phyloP scores from a whole-genome alignment of 1,140 invertebrate genomes.

The Spodoptera frugiperda region DNA sequence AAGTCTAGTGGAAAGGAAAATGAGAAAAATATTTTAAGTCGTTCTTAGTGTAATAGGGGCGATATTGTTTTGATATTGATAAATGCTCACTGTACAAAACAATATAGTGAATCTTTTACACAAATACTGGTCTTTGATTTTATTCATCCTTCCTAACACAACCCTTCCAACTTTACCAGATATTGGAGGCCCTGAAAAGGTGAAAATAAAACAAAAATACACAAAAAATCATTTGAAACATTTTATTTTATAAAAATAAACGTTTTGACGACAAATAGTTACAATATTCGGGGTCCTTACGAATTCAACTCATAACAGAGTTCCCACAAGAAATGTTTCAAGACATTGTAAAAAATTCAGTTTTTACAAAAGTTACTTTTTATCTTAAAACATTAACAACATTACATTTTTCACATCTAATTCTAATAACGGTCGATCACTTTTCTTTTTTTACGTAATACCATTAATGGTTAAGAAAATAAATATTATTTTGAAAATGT shows the following conservation, averaged over 20 bases:
- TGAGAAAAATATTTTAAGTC: constrained; percentile 67
- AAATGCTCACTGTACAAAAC: constrained; percentile 71
- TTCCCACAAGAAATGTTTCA: constrained; percentile 80
- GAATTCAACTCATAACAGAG: constrained; percentile 72
- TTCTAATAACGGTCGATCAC: constrained; percentile 84
- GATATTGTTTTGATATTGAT: constrained; percentile 79
- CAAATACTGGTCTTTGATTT: constrained; percentile 66
- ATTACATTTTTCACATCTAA: constrained; percentile 85
- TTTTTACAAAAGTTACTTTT: constrained; percentile 86
- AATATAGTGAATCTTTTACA: constrained; percentile 81
- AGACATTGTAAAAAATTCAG: constrained; percentile 86
- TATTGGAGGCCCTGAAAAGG: background rate
- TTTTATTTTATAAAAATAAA: constrained; percentile 86
- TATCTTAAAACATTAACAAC: constrained; percentile 86
- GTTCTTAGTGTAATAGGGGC: constrained; percentile 65
- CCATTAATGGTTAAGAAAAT: constrained; percentile 80
- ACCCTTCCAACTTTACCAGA: background rate
- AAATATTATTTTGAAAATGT: constrained; percentile 50
- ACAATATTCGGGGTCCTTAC: constrained; percentile 85
- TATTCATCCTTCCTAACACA: background rate
- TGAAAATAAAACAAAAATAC: constrained; percentile 49
- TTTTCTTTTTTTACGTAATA: constrained; percentile 74
- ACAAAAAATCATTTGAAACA: constrained; percentile 71
- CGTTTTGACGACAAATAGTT: constrained; percentile 86
- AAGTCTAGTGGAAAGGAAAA: constrained; percentile 58